phyloP scores from a whole-genome alignment of 2,113 vertebrate species.

The Ochotona princeps region DNA sequence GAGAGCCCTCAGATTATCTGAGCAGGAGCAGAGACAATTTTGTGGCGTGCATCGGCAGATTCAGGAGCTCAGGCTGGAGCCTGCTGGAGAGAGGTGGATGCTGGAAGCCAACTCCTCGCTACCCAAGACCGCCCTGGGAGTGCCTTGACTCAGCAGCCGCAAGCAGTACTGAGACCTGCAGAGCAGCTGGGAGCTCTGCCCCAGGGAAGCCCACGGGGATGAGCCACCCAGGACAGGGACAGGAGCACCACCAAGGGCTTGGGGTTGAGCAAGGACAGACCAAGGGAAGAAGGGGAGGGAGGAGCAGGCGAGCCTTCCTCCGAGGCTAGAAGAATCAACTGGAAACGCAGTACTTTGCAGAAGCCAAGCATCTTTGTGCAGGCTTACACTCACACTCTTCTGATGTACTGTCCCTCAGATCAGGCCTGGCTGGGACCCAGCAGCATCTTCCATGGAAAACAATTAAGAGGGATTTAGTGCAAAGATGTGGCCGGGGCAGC shows the following conservation, averaged over 20 bases:
- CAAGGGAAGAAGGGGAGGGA: not conserved
- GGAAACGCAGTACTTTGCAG: not conserved
- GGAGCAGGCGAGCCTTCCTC: constrained; percentile 17
- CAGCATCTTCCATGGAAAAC: not conserved
- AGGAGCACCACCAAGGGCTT: accelerated
- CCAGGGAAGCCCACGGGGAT: accelerated
- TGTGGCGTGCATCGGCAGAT: not conserved
- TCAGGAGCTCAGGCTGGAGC: constrained; percentile 15
- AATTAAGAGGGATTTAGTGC: not conserved
- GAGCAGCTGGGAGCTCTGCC: not conserved
- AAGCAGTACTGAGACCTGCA: not conserved
- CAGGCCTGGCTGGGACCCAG: not conserved
- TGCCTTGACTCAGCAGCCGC: not conserved
- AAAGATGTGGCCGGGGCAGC: accelerated
- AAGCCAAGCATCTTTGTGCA: not conserved
- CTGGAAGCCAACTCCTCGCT: constrained; percentile 17
- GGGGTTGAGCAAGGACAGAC: not conserved
- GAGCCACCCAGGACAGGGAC: not conserved
- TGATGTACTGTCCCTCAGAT: accelerated
- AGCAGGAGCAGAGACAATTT: not conserved
- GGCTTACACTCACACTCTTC: not conserved
- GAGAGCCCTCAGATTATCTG: not conserved
- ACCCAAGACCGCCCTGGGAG: not conserved
- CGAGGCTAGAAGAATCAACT: not conserved
- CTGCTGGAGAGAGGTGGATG: not conserved